Conservation (phyloP, 2,113 vertebrate species). For the Amia ocellicauda region DNA sequence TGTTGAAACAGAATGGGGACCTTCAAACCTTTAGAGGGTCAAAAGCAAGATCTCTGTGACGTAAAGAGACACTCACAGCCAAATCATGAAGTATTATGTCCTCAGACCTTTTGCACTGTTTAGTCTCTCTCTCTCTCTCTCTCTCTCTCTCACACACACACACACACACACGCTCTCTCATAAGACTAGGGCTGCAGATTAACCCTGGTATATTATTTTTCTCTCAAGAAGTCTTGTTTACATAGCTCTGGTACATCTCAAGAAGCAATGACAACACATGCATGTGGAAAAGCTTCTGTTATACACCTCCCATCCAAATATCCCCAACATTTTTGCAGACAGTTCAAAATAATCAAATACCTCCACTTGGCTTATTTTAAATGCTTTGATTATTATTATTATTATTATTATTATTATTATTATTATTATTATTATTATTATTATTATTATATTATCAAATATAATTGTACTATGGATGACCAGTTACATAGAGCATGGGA, state of each 20-base stretch:
- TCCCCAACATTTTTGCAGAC: neutral
- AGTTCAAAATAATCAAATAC: too few species aligned
- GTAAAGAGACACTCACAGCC: constrained; percentile 8
- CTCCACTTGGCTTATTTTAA: too few species aligned
- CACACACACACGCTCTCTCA: too few species aligned
- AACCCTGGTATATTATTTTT: constrained; percentile 22
- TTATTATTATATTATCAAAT: too few species aligned
- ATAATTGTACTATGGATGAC: too few species aligned
- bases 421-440: too few species aligned
- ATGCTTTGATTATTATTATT: too few species aligned
- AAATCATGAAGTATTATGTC: neutral
- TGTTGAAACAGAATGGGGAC: constrained; percentile 51
- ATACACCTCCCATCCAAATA: constrained; percentile 4
- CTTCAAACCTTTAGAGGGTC: constrained; percentile 32
- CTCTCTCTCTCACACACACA: too few species aligned
- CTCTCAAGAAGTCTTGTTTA: constrained; percentile 32
- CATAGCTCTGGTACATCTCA: constrained; percentile 15
- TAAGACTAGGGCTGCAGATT: constrained; percentile 25
- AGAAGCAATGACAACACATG: neutral
- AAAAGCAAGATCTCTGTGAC: constrained; percentile 9
- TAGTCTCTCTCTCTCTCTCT: constrained; percentile 29
- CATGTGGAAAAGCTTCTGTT: constrained; percentile 16
- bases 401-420: too few species aligned
- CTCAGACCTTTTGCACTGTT: constrained; percentile 1
- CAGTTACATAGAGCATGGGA: too few species aligned